Evolutionary conservation across 1,140 invertebrate genomes (phyloP).

Genomic region (Ceratosolen solmsi): DNA sequence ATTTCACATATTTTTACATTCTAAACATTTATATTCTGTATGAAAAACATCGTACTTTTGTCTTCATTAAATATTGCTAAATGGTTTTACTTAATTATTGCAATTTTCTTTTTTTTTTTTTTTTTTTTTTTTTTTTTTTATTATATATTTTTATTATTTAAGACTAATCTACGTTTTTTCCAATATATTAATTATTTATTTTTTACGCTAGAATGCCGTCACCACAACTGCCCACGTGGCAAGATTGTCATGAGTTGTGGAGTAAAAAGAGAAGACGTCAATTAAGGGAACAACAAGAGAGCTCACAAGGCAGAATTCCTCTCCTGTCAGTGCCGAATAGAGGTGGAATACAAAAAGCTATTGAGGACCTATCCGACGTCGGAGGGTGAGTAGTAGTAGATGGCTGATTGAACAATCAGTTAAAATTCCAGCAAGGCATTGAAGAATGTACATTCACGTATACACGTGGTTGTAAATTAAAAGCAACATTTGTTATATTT

Average conservation of each 20-base stretch:
- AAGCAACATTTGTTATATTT: slow-evolving; percentile 41
- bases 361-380: slow-evolving; percentile 73
- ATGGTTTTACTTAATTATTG: not conserved
- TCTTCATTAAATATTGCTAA: not conserved
- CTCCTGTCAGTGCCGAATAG: slow-evolving; percentile 65
- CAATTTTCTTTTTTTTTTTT: too few relatives aligned
- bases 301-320: slow-evolving; percentile 62
- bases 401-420: slow-evolving; percentile 41
- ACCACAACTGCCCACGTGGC: slow-evolving; percentile 91
- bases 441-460: slow-evolving; percentile 19
- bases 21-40: not conserved
- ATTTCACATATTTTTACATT: not conserved
- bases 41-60: not conserved
- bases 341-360: slow-evolving; percentile 66
- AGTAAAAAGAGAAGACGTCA: slow-evolving; percentile 92
- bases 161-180: not conserved
- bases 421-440: slow-evolving; percentile 41
- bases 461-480: slow-evolving; percentile 36
- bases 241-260: slow-evolving; percentile 99
- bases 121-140: too few relatives aligned
- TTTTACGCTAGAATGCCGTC: slow-evolving; percentile 80
- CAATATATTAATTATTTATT: slow-evolving; percentile 27
- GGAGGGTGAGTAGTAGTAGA: slow-evolving; percentile 74
- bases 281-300: slow-evolving; percentile 84
- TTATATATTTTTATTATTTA: not conserved